phyloP scores from a whole-genome alignment of 1,140 invertebrate genomes.

The Monomorium pharaonis region DNA sequence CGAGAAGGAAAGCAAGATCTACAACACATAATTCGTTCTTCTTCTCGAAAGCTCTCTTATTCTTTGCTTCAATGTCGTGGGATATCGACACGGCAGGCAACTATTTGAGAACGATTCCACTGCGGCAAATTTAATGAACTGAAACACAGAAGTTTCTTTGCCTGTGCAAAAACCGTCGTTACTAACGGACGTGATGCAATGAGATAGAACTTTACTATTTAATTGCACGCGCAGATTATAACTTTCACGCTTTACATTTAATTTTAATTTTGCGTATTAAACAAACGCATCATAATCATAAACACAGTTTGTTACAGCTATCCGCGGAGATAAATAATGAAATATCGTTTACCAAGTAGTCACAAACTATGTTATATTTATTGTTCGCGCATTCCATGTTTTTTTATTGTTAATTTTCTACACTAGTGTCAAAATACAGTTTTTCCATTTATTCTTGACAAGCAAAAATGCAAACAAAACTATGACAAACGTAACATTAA shows the following conservation, averaged over 20 bases:
- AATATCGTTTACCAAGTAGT: neutral
- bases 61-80: neutral
- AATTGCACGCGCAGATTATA: neutral
- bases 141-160: slow-evolving; percentile 5
- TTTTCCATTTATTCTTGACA: neutral
- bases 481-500: neutral
- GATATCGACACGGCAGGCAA: neutral
- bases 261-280: neutral
- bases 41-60: neutral
- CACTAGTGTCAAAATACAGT: neutral
- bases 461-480: slow-evolving; percentile 48
- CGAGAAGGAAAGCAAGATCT: neutral
- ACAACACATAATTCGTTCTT: slow-evolving; percentile 22
- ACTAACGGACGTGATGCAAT: neutral
- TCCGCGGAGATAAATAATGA: neutral
- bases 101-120: neutral
- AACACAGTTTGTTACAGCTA: neutral
- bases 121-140: neutral
- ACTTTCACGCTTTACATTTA: neutral
- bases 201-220: neutral
- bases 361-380: neutral
- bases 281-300: neutral
- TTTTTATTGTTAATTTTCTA: slow-evolving; percentile 6
- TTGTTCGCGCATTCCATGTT: neutral
- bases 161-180: neutral